Percentiles rank a stretch among this genome's conserved stretches.
Evolutionary conservation across 2,888 invertebrate genomes (phyloP).

Genomic region (Chromoteleia sp.): DNA sequence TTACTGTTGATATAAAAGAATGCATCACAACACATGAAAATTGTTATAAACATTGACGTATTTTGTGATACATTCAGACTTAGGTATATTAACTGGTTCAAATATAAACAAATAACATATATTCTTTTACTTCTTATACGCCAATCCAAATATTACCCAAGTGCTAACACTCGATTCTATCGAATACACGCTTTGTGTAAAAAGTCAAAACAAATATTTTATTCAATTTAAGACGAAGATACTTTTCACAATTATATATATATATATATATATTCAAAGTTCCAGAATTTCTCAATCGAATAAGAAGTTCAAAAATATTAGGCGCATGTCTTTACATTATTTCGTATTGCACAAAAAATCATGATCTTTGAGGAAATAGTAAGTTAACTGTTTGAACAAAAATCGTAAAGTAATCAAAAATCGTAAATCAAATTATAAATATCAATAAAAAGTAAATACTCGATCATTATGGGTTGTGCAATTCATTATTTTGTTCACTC

Average conservation of each 20-base stretch:
- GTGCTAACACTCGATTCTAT: constrained; percentile 10
- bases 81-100: constrained; percentile 39
- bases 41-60: background rate
- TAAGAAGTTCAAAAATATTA: constrained; percentile 28
- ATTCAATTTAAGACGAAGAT: constrained; percentile 2
- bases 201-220: background rate
- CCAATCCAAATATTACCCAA: constrained; percentile 25
- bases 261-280: constrained; percentile 31
- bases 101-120: constrained; percentile 42
- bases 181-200: constrained; percentile 1
- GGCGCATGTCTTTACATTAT: constrained; percentile 39
- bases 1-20: constrained; percentile 29
- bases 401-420: background rate
- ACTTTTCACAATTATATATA: constrained; percentile 10
- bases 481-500: constrained; percentile 1
- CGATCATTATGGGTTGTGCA: constrained; percentile 39
- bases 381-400: too few species aligned
- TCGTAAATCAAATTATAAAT: background rate
- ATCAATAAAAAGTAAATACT: background rate
- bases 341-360: constrained; percentile 37
- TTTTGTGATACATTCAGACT: constrained; percentile 51
- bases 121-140: constrained; percentile 1
- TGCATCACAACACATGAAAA: constrained; percentile 34
- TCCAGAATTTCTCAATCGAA: constrained; percentile 61
- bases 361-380: constrained; percentile 14